Base-by-base conservation (phyloP, 2,113 vertebrate genomes). In the Nycticorax nycticorax region DNA sequence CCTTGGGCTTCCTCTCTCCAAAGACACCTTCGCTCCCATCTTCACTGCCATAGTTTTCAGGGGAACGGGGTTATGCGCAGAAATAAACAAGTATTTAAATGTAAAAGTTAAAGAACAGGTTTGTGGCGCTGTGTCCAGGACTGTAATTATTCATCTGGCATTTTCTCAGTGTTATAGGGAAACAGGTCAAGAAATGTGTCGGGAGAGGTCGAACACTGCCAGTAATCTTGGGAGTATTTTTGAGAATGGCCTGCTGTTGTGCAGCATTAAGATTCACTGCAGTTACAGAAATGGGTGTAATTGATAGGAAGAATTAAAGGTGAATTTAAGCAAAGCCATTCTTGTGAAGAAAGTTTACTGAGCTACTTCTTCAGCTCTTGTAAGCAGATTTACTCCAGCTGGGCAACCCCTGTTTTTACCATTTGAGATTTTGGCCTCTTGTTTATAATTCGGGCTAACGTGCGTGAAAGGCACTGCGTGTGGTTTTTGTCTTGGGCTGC, bases 401-500 rank as follows among this genome's bases (percentile, higher is more conserved):
- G 95, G 78, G 81, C 81, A 92, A 73, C n/a, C 81, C 57, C 77
- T 88, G 78, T 69, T 96, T 88, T 80, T 69, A 63, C 57, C 87
- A 52, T 60, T 91, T 45, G 95, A 92, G 91, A 93, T 89, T 85
- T 93, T 87, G 93, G 81, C 91, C 91, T 91, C 74, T 80, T 93
- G 92, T 96, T 94, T 94, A 84, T 94, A 97, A 85, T 91, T 91
- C 48, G 69, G 89, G 77, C 91, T 95, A 95, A 93, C 79, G 59
- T 63, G 87, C 41, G 9, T 97, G 95, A 95, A 96, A 92, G 91
- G 91, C 96, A 82, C 87, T 64, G 89, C 93, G 76, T 96, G 95
- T 93, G 85, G 66, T 60, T 95, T 97, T 96, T 93, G 91, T 97
- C 93, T 96, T 57, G 81, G 81, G 84, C 84, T 95, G 91, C 81